These are phyloP conservation scores for Hypomesus transpacificus DNA, from an alignment of 2,113 vertebrate genomes.

Conservation along the genomic window DNA sequence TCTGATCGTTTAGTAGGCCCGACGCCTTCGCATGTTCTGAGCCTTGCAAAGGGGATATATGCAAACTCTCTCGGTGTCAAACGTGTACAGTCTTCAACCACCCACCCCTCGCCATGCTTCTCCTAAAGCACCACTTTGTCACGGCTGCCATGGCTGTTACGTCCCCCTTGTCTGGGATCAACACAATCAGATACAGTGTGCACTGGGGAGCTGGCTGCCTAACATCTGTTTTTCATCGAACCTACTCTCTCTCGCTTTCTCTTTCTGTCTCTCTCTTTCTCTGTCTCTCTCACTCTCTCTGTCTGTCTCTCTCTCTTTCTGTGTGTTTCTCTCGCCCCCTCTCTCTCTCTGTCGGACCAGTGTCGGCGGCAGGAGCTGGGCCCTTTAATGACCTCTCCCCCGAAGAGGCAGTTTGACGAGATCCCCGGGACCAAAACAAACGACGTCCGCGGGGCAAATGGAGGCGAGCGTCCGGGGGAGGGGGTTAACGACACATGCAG, in stretches of 20 bases:
- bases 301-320: no score
- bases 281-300: no score
- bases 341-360: neutral
- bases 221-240: conserved; percentile 51
- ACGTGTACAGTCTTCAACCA: neutral
- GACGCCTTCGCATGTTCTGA: no score
- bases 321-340: no score
- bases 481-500: conserved; percentile 37
- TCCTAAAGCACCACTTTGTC: conserved; percentile 35
- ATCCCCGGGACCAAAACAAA: conserved; percentile 32
- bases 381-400: conserved; percentile 40
- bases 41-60: no score
- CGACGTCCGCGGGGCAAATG: conserved; percentile 10
- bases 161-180: conserved; percentile 35
- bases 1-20: no score
- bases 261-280: no score
- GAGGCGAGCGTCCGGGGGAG: neutral
- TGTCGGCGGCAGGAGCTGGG: conserved; percentile 20
- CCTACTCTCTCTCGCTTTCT: conserved; percentile 1
- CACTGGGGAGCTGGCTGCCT: conserved; percentile 24
- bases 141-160: neutral
- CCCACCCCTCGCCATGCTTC: conserved; percentile 9
- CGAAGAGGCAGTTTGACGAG: conserved; percentile 28
- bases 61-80: no score
- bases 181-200: conserved; percentile 39